Percentiles rank a stretch among this genome's conserved stretches.
These are phyloP conservation scores for Macaria liturata DNA, from an alignment of 2,888 invertebrate genomes.

Conservation along the genomic window DNA sequence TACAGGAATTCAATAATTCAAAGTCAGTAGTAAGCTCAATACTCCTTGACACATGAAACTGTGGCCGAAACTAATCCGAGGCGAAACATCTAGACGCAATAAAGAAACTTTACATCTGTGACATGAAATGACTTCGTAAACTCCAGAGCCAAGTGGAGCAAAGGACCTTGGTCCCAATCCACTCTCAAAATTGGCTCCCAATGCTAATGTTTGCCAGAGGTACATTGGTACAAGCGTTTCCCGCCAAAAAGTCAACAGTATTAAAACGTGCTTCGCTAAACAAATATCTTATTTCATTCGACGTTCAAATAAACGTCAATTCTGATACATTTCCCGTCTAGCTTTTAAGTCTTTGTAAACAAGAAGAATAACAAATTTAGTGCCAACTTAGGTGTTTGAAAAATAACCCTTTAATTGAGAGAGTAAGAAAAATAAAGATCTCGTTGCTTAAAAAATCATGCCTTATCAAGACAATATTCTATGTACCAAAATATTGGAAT, in stretches of 20 bases:
- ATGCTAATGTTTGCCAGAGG: constrained; percentile 11
- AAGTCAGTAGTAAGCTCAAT: too few species aligned
- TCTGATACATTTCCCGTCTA: constrained; percentile 20
- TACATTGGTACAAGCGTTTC: constrained; percentile 9
- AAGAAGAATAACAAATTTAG: constrained; percentile 28
- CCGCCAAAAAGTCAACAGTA: constrained; percentile 19
- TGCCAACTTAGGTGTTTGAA: constrained; percentile 5
- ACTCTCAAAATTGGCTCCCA: constrained; percentile 3
- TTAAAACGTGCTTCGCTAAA: constrained; percentile 19
- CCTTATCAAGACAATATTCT: too few species aligned
- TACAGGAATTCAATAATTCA: too few species aligned
- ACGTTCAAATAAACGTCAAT: constrained; percentile 24
- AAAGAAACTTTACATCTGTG: constrained; percentile 7
- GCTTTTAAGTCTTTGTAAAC: constrained; percentile 17
- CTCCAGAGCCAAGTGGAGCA: not conserved
- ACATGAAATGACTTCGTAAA: not conserved
- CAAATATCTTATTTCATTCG: constrained; percentile 26
- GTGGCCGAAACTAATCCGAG: too few species aligned
- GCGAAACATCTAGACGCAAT: not conserved
- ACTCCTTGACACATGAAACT: too few species aligned
- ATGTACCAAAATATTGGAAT: not conserved
- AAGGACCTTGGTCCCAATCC: constrained; percentile 6
- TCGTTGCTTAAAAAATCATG: not conserved
- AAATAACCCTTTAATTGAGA: too few species aligned
- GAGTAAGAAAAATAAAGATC: too few species aligned